Evolutionary conservation across 1,140 invertebrate species (phyloP).

Genomic region (Pseudachorutes palmiensis): DNA sequence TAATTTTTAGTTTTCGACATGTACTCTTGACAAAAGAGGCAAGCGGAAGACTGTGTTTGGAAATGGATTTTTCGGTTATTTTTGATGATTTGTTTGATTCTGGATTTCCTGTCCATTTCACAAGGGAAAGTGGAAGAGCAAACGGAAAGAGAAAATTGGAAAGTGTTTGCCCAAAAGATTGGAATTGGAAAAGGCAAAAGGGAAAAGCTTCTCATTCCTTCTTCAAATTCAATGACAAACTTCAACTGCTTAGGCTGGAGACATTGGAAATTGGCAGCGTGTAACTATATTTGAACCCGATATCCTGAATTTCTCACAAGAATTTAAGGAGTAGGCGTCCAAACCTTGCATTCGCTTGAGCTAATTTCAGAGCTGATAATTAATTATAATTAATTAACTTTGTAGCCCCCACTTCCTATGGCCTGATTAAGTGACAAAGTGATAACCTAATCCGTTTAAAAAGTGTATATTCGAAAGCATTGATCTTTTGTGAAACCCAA

Average conservation of each 20-base stretch:
- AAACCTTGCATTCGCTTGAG: too few relatives aligned
- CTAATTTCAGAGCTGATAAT: too few relatives aligned
- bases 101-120: conserved; percentile 7
- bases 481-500: too few relatives aligned
- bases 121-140: not conserved
- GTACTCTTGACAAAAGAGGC: not conserved
- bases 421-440: not conserved
- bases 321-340: too few relatives aligned
- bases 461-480: not conserved
- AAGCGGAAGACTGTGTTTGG: not conserved
- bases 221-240: not conserved
- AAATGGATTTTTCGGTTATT: not conserved
- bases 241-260: not conserved
- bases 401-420: too few relatives aligned
- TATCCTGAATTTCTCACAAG: too few relatives aligned
- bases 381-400: too few relatives aligned
- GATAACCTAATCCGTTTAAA: too few relatives aligned
- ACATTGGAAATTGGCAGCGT: too few relatives aligned
- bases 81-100: conserved; percentile 5
- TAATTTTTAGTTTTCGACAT: too few relatives aligned
- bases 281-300: too few relatives aligned
- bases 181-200: not conserved
- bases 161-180: conserved; percentile 9
- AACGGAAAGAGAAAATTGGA: conserved; percentile 6
- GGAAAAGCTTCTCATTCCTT: not conserved